A percentile compares a stretch with the other conserved stretches of the same genome.
phyloP scores from a whole-genome alignment of 2,113 vertebrate species.

The Ctenodactylus gundi region DNA sequence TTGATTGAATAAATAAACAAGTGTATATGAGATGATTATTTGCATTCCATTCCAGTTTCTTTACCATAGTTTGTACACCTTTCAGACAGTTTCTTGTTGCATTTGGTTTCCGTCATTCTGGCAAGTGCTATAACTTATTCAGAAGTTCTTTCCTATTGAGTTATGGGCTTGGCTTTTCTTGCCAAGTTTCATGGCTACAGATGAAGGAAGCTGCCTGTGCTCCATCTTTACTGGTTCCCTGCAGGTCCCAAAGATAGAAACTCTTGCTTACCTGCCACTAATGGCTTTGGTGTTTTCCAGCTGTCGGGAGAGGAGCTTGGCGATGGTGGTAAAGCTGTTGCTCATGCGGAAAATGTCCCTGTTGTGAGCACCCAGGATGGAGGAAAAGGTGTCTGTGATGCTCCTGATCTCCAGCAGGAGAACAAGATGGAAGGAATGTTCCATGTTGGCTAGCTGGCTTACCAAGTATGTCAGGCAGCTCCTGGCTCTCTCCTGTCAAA shows the following conservation, averaged over 20 bases:
- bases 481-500: conserved; percentile 87
- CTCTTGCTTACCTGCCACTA: conserved; percentile 84
- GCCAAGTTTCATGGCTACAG: neutral
- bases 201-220: neutral
- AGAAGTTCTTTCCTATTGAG: neutral
- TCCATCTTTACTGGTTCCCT: neutral
- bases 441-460: conserved; percentile 91
- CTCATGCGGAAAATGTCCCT: conserved; percentile 96
- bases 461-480: conserved; percentile 90
- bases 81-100: neutral
- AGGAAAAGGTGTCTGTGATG: conserved; percentile 88
- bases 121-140: neutral
- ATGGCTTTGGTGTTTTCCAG: conserved; percentile 77
- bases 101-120: neutral
- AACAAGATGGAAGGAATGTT: conserved; percentile 93
- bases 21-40: neutral
- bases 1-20: neutral
- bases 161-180: neutral
- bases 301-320: conserved; percentile 87
- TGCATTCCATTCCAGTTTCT: neutral
- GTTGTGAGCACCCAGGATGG: conserved; percentile 88
- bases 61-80: neutral
- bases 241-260: neutral
- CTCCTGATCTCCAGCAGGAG: conserved; percentile 93
- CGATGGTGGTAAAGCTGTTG: conserved; percentile 94